Base-by-base conservation (phyloP, 2,113 vertebrate genomes). In the Porphyrio hochstetteri region DNA sequence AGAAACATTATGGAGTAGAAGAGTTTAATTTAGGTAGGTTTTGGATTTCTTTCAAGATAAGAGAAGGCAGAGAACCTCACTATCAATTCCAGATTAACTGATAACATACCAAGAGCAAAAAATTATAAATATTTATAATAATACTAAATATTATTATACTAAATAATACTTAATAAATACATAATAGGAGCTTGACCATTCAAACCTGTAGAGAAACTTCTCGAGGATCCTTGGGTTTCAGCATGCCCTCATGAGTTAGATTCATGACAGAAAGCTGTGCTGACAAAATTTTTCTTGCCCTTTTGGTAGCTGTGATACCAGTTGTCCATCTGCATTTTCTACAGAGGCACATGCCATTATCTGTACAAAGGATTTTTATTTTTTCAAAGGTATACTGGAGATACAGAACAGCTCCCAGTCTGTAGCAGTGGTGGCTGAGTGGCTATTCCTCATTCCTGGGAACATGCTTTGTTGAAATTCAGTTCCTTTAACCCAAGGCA, bases 261-360 rank as follows among this genome's bases (percentile, higher is more conserved):
- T 81, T 52, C 14, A 13, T 24, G 40, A 23, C 60, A 48, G 29
- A 69, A 38, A 10, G 16, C 52, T 52, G 33, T 36, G 38, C 33
- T 5, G 48, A 48, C 48, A 55, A 9, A 15, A 6, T 42, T 74
- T 67, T 61, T 6, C 31, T 38, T 42, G 38, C 24, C 31, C 20
- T 33, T 33, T 35, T 23, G 25, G 4, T 82, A 18, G 23, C 10
- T 38, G 18, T 18, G 17, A 59, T 75, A 31, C 13, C 27, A 57
- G 9, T 29, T 84, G 23, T 57, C 52, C 57, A 44, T 44, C 36
- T 86, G 29, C 12, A 28, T 75, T 72, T 80, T 79, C 48, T 40
- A 0, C 4, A 17, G 36, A 5, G 11, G 9, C 42, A 13, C 18
- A 12, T n/a, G 11, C 36, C 86, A 2, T 36, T 76, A n/a, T 5